Evolutionary conservation across 2,888 invertebrate genomes (phyloP), one percentile per base, ranked within the genome.

Genomic region (Ormyrus pomaceus): DNA sequence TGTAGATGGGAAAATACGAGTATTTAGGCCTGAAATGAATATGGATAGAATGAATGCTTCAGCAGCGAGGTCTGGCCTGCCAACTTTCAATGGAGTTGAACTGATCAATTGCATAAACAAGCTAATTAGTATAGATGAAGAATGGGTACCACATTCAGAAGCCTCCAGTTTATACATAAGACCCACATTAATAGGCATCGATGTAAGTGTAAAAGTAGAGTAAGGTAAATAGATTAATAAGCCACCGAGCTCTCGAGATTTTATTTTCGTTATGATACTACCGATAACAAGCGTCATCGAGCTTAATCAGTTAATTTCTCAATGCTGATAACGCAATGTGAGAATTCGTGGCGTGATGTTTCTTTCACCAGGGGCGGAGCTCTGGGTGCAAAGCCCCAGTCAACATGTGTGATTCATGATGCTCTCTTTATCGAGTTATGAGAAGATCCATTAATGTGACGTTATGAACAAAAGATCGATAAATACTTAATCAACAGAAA

Each of bases 121-220:
- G 86, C 92, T 99, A 82, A 92, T 99, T 76, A 94, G 95, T 87
- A 95, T 99, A 83, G 99, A 99, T 90, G 96, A 96, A 87, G 98
- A 98, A 91, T 99, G 99, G 99, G 98, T 99, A 8, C 99, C 99
- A 7, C 95, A 97, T 90, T 95, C 95, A 9, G 95, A 96, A 87
- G 93, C 96, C 58, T 95, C 97, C 86, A 98, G 98, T 86, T 93
- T 99, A 58, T 99, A 99, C 89, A 95, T 99, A 84, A 93, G 99
- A 86, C 99, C 99, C 50, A 98, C 99, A 9, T 92, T 98, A 74
- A 99, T 99, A 87, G 99, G 97, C 81, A 98, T 97, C 80, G 99
- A 99, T 93, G 99, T 99, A 92, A 94, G 95, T 92, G 84, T 72
- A 82, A 6, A 62, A 65, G 10, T 46, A 46, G 4, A 70, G 5